phyloP scores from a whole-genome alignment of 2,113 vertebrate genomes.

The Bubalus kerabau region DNA sequence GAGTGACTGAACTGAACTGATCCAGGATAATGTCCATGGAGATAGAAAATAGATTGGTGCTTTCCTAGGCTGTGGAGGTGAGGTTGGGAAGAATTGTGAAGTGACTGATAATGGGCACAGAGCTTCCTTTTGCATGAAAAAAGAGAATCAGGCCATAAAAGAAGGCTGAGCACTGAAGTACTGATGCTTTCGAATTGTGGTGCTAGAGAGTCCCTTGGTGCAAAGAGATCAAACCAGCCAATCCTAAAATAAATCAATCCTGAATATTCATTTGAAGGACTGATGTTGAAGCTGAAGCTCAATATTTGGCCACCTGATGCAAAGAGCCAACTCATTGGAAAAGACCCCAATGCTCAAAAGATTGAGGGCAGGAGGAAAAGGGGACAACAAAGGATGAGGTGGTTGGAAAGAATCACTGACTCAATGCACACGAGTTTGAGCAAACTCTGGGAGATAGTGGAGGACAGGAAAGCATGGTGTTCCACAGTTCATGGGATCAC shows the following conservation, averaged over 20 bases:
- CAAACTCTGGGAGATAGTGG: background rate
- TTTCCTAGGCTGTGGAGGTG: background rate
- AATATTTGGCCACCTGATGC: background rate
- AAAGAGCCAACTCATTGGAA: background rate
- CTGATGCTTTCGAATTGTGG: background rate
- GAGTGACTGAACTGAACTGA: background rate
- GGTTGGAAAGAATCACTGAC: background rate
- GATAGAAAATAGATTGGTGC: background rate
- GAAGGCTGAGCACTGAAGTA: background rate
- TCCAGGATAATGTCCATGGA: background rate
- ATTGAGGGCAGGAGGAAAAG: background rate
- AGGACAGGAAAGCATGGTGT: background rate
- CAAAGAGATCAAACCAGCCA: background rate
- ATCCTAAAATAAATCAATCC: background rate
- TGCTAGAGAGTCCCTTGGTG: background rate
- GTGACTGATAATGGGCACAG: background rate
- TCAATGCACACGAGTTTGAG: background rate
- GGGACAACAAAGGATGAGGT: background rate
- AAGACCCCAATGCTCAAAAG: background rate
- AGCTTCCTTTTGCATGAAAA: background rate
- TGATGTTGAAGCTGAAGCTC: background rate
- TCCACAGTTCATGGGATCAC: background rate
- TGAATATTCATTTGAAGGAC: background rate
- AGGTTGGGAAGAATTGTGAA: background rate
- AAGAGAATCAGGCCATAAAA: background rate